Conservation (phyloP, 2,888 invertebrate genomes). For the Saturnia pavonia region DNA sequence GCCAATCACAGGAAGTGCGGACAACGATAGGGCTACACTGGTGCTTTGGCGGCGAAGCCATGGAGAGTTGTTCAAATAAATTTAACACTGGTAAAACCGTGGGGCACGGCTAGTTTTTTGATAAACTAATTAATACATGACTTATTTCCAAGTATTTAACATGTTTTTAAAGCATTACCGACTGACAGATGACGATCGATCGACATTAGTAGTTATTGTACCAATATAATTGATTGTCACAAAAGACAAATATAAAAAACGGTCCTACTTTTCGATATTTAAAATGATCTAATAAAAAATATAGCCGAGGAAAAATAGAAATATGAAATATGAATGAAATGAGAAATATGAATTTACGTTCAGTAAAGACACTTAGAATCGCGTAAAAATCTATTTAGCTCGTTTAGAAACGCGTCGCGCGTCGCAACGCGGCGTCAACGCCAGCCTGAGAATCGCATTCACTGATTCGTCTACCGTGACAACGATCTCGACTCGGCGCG, state of each 20-base stretch:
- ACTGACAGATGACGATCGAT: too few species aligned
- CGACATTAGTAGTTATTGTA: too few species aligned
- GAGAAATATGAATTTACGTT: not conserved
- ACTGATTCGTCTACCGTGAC: slow-evolving; percentile 62
- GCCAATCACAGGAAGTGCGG: too few species aligned
- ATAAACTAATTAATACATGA: too few species aligned
- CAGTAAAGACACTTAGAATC: not conserved
- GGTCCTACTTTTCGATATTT: not conserved
- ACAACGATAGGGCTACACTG: too few species aligned
- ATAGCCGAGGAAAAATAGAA: not conserved
- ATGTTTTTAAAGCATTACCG: not conserved
- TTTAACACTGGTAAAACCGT: too few species aligned
- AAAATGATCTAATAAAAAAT: not conserved
- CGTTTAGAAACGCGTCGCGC: slow-evolving; percentile 5
- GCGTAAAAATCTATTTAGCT: not conserved
- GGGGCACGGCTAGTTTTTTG: too few species aligned
- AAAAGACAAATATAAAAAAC: not conserved
- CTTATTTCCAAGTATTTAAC: not conserved
- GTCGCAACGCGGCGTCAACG: slow-evolving; percentile 45
- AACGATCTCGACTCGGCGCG: slow-evolving; percentile 28
- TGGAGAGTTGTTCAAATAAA: too few species aligned
- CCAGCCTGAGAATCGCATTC: slow-evolving; percentile 57
- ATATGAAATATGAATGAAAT: not conserved
- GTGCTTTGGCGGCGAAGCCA: too few species aligned
- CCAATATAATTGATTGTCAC: too few species aligned